phyloP scores from a whole-genome alignment of 2,888 invertebrate species.

The Eudemis profundana region DNA sequence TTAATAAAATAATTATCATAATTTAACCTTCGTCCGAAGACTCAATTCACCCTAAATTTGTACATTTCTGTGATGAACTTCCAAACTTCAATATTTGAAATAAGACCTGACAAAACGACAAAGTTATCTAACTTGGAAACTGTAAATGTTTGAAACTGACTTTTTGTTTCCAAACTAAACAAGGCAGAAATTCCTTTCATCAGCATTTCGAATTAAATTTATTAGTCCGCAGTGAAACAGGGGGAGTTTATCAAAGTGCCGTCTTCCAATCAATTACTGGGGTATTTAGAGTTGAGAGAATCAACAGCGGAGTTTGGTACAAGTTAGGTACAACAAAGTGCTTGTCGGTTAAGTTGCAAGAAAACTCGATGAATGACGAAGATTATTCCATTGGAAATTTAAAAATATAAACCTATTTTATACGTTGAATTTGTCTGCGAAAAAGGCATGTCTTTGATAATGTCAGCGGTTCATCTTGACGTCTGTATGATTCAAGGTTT shows the following conservation, averaged over 20 bases:
- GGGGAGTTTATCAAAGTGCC: slow-evolving; percentile 34
- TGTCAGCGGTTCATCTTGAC: no score
- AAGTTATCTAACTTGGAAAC: slow-evolving; percentile 21
- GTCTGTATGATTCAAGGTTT: no score
- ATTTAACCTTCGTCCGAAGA: background rate
- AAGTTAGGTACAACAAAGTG: slow-evolving; percentile 5
- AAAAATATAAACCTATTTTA: no score
- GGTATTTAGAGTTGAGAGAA: slow-evolving; percentile 24
- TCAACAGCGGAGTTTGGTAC: slow-evolving; percentile 27
- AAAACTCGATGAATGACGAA: no score
- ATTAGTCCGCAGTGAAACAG: slow-evolving; percentile 9
- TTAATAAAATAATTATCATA: no score
- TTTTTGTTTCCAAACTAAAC: slow-evolving; percentile 29
- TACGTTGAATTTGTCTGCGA: no score
- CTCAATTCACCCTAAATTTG: background rate
- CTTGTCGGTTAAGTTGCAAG: background rate
- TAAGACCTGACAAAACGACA: slow-evolving; percentile 12
- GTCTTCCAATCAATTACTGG: slow-evolving; percentile 37
- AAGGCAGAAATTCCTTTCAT: slow-evolving; percentile 14
- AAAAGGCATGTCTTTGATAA: no score
- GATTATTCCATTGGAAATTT: no score
- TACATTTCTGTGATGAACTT: background rate
- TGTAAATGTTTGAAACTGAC: slow-evolving; percentile 23
- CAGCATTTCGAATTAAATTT: slow-evolving; percentile 27
- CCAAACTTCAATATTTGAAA: slow-evolving; percentile 13